These are phyloP conservation scores for Leptatherina wallacei DNA, from an alignment of 2,797 vertebrate genomes.

Conservation along the genomic window DNA sequence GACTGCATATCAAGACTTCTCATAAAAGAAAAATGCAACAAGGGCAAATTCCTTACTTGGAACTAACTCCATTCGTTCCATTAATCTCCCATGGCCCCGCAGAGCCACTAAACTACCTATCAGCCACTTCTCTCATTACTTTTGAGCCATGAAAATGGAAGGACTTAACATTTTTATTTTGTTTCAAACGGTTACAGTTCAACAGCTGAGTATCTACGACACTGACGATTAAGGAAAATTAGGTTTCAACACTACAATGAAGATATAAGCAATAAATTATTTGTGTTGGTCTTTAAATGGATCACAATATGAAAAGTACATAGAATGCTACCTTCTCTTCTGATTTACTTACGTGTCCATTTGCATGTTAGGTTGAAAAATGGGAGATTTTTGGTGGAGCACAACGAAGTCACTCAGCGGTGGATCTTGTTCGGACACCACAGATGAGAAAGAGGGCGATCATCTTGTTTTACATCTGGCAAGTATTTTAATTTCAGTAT, in stretches of 20 bases:
- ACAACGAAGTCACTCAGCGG: constrained; percentile 47
- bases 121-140: background rate
- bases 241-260: background rate
- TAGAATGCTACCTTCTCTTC: background rate
- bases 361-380: constrained; percentile 66
- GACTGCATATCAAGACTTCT: background rate
- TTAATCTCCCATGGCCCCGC: background rate
- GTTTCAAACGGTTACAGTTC: background rate
- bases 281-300: background rate
- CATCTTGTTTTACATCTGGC: constrained; percentile 85
- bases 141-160: background rate
- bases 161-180: background rate
- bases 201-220: background rate
- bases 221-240: background rate
- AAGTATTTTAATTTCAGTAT: constrained; percentile 36
- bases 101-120: background rate
- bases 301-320: background rate
- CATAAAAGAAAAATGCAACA: background rate
- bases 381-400: constrained; percentile 44
- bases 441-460: constrained; percentile 83
- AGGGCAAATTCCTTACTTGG: background rate
- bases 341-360: constrained; percentile 11
- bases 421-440: constrained; percentile 84
- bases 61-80: background rate
- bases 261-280: background rate